Base-by-base conservation (phyloP, 2,113 vertebrate genomes). In the Sinocyclocheilus anophthalmus region DNA sequence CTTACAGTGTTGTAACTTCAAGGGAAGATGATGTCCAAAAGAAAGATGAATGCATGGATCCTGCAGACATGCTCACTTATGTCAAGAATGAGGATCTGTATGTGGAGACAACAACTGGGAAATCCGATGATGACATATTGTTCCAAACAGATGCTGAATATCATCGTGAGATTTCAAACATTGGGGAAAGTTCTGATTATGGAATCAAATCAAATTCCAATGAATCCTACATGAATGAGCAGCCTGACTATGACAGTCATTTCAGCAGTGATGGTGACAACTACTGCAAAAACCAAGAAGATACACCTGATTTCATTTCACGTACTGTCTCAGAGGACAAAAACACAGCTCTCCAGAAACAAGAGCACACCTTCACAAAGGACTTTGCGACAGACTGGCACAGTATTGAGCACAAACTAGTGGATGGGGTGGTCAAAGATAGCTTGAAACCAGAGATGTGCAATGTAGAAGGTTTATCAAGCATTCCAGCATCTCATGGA, bases 241-340 rank as follows among this genome's bases (percentile, higher is more conserved):
- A 84, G 6, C 16, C 6, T 48, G 76, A 83, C 7, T 24, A 83
- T 50, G 88, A 88, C 24, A 91, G 91, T 20, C 86, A 90, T 37
- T 91, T 87, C 61, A 84, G 84, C 75, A 87, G 80, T 86, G 91
- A 93, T 33, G 59, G 14, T 18, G 53, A 55, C 2, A 89, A 93
- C 5, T 86, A 86, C 4, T 20, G 67, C 57, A 50, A 48, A 33
- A 70, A 76, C 22, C 57, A 90, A 70, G 73, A 87, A 30, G 26
- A 86, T 55, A 20, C 9, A n/a, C 24, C 30, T 26, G 63, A 70
- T n/a, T 48, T 14, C 0, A 33, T 4, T 69, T 48, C 9, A 26
- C 16, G 20, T 4, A 14, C 20, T 14, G 4, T 3, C 12, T 12
- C 37, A 24, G 42, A 83, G 26, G 69, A 63, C 26, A 69, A 80